Percentiles rank a stretch among this genome's conserved stretches.
Conservation (phyloP, 2,888 invertebrate species). For the Ferdinandea cuprea region DNA sequence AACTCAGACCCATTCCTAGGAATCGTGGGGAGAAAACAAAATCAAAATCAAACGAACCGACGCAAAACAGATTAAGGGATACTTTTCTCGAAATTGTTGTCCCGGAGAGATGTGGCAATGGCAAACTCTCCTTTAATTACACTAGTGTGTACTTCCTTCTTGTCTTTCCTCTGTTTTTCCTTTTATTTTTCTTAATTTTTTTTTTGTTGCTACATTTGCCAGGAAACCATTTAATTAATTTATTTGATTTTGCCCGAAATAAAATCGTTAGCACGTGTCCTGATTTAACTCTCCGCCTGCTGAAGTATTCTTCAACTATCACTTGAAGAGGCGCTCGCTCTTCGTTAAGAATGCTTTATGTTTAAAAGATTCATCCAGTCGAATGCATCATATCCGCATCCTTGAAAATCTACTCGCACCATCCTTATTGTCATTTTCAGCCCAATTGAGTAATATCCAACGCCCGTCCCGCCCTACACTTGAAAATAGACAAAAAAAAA, state of each 20-base stretch:
- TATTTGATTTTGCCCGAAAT: conserved; percentile 51
- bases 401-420: conserved; percentile 28
- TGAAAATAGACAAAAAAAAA: conserved; percentile 4
- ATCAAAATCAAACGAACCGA: conserved; percentile 50
- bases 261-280: conserved; percentile 64
- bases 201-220: conserved; percentile 7
- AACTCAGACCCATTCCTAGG: conserved; percentile 39
- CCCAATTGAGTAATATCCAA: conserved; percentile 64
- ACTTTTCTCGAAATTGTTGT: conserved; percentile 19
- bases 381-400: conserved; percentile 56
- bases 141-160: conserved; percentile 17
- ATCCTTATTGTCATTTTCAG: conserved; percentile 65
- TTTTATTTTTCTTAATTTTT: not conserved
- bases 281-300: conserved; percentile 61
- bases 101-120: conserved; percentile 18
- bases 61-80: conserved; percentile 54
- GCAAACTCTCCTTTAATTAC: conserved; percentile 56
- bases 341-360: not conserved
- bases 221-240: conserved; percentile 68
- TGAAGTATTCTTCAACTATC: conserved; percentile 1
- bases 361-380: conserved; percentile 6
- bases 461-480: not conserved
- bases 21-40: conserved; percentile 9
- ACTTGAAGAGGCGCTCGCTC: not conserved
- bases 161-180: not conserved